Evolutionary conservation across 2,888 invertebrate species (phyloP).

Genomic region (Oscheius sp.): DNA sequence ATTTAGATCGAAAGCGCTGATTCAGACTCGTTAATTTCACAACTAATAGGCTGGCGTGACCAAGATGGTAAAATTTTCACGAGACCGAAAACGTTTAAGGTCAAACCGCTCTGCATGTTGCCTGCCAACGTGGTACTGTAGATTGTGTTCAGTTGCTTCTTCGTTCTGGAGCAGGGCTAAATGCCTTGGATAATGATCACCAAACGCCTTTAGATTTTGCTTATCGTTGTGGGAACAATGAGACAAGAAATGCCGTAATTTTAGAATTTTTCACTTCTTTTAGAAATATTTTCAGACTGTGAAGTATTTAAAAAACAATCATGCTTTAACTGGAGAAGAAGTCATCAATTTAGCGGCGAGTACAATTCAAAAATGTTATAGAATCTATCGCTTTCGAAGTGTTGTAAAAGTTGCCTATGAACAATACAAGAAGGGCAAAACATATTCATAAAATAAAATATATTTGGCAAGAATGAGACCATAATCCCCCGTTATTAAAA

Average conservation of each 20-base stretch:
- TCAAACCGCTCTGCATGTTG: slow-evolving; percentile 54
- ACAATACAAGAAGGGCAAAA: not conserved
- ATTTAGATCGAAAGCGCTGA: slow-evolving; percentile 56
- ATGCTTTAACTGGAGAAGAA: slow-evolving; percentile 33
- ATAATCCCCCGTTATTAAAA: not conserved
- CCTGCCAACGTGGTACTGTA: slow-evolving; percentile 37
- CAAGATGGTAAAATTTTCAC: slow-evolving; percentile 30
- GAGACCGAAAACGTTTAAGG: slow-evolving; percentile 19
- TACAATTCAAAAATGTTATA: slow-evolving; percentile 30
- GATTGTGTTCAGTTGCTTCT: slow-evolving; percentile 46
- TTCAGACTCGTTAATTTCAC: slow-evolving; percentile 37
- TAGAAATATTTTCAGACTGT: slow-evolving; percentile 30
- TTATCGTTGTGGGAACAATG: too few species aligned
- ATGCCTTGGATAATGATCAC: slow-evolving; percentile 42
- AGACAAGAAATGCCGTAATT: slow-evolving; percentile 7
- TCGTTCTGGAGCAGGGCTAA: slow-evolving; percentile 49
- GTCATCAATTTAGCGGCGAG: slow-evolving; percentile 28
- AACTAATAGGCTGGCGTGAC: slow-evolving; percentile 48
- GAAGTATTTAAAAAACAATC: slow-evolving; percentile 33
- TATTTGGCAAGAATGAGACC: not conserved
- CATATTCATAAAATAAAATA: not conserved
- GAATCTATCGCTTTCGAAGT: too few species aligned
- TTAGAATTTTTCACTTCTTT: not conserved
- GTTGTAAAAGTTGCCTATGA: too few species aligned
- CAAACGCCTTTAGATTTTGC: slow-evolving; percentile 58